Conservation (phyloP, 1,140 invertebrate genomes). For the Ericerus pela region DNA sequence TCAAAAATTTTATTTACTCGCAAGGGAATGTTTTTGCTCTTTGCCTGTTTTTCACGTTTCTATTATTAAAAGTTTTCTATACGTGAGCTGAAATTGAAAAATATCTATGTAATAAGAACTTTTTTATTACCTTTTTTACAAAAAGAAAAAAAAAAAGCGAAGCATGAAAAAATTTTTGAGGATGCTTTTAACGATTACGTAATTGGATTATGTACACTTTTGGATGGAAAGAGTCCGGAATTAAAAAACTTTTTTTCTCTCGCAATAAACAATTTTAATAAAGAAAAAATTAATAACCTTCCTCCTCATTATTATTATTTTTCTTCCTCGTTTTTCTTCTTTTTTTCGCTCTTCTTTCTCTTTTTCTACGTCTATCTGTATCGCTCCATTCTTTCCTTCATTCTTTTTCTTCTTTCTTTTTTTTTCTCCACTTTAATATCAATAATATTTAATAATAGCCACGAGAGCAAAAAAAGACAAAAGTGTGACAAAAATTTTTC, state of each 20-base stretch:
- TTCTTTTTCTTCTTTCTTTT: background rate
- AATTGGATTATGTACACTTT: background rate
- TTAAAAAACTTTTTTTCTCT: background rate
- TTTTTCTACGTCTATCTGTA: background rate
- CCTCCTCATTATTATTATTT: background rate
- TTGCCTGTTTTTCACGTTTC: background rate
- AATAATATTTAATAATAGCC: too few species aligned
- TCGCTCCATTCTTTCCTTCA: background rate
- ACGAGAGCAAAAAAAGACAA: too few species aligned
- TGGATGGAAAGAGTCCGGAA: background rate
- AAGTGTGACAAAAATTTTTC: too few species aligned
- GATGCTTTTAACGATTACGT: background rate
- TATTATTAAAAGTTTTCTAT: background rate
- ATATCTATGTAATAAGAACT: constrained; percentile 1
- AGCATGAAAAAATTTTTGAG: background rate
- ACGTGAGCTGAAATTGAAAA: constrained; percentile 1
- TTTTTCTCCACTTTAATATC: background rate
- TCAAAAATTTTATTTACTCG: too few species aligned
- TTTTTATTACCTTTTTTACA: background rate
- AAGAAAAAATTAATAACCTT: background rate
- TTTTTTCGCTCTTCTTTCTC: background rate
- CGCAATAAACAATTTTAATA: background rate
- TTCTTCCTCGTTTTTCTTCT: background rate
- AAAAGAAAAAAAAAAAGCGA: background rate
- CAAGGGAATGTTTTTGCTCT: background rate